Base-by-base conservation (phyloP, 2,888 invertebrate genomes). In the Rhamphomyia laevipes region DNA sequence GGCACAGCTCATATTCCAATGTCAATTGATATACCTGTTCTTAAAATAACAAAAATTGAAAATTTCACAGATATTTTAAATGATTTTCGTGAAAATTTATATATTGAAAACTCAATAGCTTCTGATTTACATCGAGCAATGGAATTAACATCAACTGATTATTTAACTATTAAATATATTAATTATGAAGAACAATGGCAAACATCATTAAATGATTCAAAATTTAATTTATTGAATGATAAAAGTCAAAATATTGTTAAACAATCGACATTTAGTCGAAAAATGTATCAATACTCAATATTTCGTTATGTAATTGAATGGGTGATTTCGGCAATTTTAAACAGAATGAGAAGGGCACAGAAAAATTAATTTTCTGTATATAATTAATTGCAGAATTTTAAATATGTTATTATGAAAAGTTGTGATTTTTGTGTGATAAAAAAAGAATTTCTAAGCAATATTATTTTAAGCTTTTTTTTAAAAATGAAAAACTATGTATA, bases 331-430 rank as follows among this genome's bases (percentile, higher is more conserved):
- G 9, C 30, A 1, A 9, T 43, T 7, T 12, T 47, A 15, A 9
- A 42, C 23, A 15, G 18, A 9, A 46, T 46, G 27, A 18, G 23
- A 23, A 45, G 12, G 18, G 18, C 10, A 40, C 59, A 56, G 59
- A 60, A 60, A 56, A 59, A 63, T 53, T 55, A 58, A 64, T 66
- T 27, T 31, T 9, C 4, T 16, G 23, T 48, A 61, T 55, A 50
- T 23, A 31, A 33, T 31, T n/a, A n/a, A 6, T n/a, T 18, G 9
- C 31, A 18, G 46, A 38, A 11, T 37, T 33, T 16, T 45, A n/a
- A n/a, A n/a, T 45, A 9, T 33, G 16, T 10, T n/a, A 33, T 31
- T 33, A 35, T 49, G 45, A 37, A 23, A 33, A 42, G 43, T 23
- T 46, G 21, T 43, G 42, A 18, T 18, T n/a, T 16, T 45, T 45